Evolutionary conservation across 2,797 vertebrate species (phyloP).

Genomic region (Alcedo quadribrachys): DNA sequence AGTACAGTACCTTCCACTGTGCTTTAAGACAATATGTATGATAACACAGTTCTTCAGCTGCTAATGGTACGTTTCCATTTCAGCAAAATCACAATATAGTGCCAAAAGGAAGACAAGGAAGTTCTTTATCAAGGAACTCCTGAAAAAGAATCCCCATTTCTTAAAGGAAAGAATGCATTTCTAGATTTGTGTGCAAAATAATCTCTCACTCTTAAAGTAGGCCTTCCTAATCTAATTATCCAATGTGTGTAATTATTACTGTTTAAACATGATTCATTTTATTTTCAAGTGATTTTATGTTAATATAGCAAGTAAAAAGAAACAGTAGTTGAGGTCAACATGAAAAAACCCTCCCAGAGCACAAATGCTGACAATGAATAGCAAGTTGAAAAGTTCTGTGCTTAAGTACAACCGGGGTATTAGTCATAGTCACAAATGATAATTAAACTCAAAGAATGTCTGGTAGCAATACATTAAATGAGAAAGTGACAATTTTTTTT

Average conservation of each 20-base stretch:
- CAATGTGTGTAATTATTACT: neutral
- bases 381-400: constrained; percentile 3
- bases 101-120: neutral
- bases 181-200: neutral
- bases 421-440: neutral
- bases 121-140: neutral
- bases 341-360: neutral
- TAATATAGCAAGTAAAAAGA: neutral
- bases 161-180: neutral
- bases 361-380: neutral
- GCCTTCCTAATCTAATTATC: neutral
- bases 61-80: neutral
- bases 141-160: neutral
- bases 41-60: neutral
- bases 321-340: neutral
- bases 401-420: constrained; percentile 12
- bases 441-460: constrained; percentile 34
- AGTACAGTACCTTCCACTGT: neutral
- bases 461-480: neutral
- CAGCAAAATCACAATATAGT: neutral
- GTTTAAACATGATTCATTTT: neutral
- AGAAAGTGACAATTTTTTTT: constrained; percentile 21
- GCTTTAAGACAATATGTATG: neutral
- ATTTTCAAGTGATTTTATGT: neutral
- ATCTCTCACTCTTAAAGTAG: neutral